Base-by-base conservation (phyloP, 2,797 vertebrate genomes). In the Ficedula albicollis region DNA sequence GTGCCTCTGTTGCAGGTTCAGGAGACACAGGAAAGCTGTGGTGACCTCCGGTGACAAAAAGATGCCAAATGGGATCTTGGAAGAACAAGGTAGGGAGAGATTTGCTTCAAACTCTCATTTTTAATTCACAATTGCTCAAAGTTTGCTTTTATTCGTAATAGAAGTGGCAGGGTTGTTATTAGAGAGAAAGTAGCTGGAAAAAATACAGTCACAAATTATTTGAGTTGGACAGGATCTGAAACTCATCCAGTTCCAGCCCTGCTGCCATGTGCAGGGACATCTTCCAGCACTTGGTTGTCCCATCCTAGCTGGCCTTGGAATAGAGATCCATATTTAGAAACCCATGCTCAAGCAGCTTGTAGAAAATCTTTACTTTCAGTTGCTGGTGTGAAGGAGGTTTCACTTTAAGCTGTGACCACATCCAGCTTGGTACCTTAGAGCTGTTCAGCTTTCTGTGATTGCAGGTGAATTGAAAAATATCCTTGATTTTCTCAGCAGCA, bases 1-100 rank as follows among this genome's bases (percentile, higher is more conserved):
- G 3, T 20, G 55, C 66, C 34, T 89, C 49, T 81, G 39, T 77
- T 91, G 11, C 94, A 99, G 99, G 99, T 98, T 99, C 98, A 98
- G 98, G 97, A 99, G 98, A 87, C 99, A 99, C 83, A 98, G 98
- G 97, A 99, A 99, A 97, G 98, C 98, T 6, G 98, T 98, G 83
- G 99, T 99, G 96, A 99, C 97, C 93, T 97, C 98, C 17, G 98
- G 98, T 20, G 99, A 99, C 98, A 99, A 99, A 95, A 99, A 99
- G 97, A 98, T 99, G 97, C 99, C 99, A 18, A 99, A 99, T 97
- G 99, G 99, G 95, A 99, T 99, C 98, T 97, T 99, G 93, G 99
- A 99, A 90, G 99, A 99, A 84, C 99, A 99, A 99, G 99, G 99
- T 99, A 98, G 25, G 81, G 93, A 41, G 44, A 17, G 60, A 14